Base-by-base conservation (phyloP, 2,797 vertebrate genomes). In the Poeciliopsis gracilis region DNA sequence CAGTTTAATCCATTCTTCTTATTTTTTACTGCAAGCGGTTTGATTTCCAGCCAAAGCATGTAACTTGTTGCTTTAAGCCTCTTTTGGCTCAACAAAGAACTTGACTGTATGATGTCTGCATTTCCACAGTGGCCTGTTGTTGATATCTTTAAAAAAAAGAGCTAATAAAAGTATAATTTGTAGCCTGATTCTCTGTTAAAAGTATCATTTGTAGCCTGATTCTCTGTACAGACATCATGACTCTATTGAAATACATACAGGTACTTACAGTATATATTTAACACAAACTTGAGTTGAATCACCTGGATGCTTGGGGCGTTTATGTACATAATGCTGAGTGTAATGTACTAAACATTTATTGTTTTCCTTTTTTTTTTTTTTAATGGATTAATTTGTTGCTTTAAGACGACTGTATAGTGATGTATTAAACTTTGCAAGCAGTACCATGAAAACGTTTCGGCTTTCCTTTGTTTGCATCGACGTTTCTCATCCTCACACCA, bases 31-130 rank as follows among this genome's bases (percentile, higher is more conserved):
- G 93, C 93, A 69, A 93, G 93, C 94, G 86, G 91, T 95, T 94
- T 93, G 82, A 93, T 93, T 93, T 93, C 72, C 96, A 97, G 96
- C 97, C 97, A 98, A 98, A 98, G 98, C 97, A 98, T 97, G 97
- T 96, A 95, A 96, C 95, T 94, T 97, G 96, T 97, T 92, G 94
- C 95, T 96, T 97, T 97, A 96, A 96, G 94, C 96, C 97, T 96
- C 96, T 94, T 70, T 94, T 89, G 96, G 96, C 96, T 95, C 93
- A 95, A 94, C 92, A 92, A 89, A 89, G 93, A 93, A 83, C 95
- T 95, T 94, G 90, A 96, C 96, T 95, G 96, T 94, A 96, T 82
- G 94, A 96, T 96, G 95, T 95, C 95, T 95, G 96, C 96, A 95
- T 96, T 95, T 95, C 93, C 95, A 96, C 96, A 96, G 95, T 96